These are phyloP conservation scores for Smittia sp. DNA, from an alignment of 2,888 invertebrate genomes.

Conservation along the genomic window DNA sequence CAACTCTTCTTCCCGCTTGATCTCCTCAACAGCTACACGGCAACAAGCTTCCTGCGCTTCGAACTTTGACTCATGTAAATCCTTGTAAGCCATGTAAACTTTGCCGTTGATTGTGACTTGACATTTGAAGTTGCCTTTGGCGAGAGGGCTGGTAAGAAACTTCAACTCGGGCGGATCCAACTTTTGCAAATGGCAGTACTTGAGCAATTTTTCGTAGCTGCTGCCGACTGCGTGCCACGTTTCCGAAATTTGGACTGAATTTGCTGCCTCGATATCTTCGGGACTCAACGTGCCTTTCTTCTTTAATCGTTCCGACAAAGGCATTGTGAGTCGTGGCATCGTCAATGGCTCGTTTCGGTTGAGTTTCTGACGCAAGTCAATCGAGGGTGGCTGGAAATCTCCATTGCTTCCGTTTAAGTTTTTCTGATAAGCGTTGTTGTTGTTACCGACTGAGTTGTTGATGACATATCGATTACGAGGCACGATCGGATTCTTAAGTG, in stretches of 20 bases:
- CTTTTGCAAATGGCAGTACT: constrained; percentile 22
- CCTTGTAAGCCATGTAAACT: constrained; percentile 19
- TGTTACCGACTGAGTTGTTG: constrained; percentile 10
- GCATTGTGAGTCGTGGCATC: constrained; percentile 23
- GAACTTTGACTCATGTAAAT: constrained; percentile 45
- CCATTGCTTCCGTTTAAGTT: constrained; percentile 5
- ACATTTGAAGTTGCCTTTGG: constrained; percentile 26
- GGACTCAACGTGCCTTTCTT: constrained; percentile 22
- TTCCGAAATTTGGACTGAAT: constrained; percentile 18
- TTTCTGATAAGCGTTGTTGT: constrained; percentile 31
- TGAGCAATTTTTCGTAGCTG: constrained; percentile 19
- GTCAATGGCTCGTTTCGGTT: neutral
- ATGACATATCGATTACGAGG: constrained; percentile 8
- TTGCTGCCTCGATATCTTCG: constrained; percentile 31
- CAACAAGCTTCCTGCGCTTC: constrained; percentile 49
- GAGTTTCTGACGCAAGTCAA: neutral
- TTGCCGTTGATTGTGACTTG: constrained; percentile 31
- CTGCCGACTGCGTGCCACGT: neutral
- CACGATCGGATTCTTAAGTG: constrained; percentile 9
- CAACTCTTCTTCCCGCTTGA: constrained; percentile 46
- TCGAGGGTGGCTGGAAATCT: neutral
- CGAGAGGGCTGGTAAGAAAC: constrained; percentile 14
- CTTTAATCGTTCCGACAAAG: constrained; percentile 36
- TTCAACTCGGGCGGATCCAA: constrained; percentile 27
- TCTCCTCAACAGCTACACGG: constrained; percentile 48